Base-by-base conservation (phyloP, 2,888 invertebrate genomes). In the Drosophila recens region DNA sequence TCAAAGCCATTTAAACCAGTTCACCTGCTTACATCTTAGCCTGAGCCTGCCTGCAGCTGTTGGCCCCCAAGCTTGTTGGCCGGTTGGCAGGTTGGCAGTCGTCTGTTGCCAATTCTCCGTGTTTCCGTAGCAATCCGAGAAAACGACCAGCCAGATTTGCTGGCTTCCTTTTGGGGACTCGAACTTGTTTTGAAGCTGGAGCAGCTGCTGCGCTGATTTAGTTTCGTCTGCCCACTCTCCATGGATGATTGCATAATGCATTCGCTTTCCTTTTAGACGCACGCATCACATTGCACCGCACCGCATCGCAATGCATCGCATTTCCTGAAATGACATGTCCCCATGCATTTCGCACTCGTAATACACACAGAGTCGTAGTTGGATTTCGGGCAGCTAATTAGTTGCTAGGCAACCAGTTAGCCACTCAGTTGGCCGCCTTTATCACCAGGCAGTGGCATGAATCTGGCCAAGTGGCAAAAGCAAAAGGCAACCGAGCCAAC, bases 61-160 rank as follows among this genome's bases (percentile, higher is more conserved):
- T 56, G 57, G 40, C 38, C 27, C 42, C 30, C 36, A 36, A 63
- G 56, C 59, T 33, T 42, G 59, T 67, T 64, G 48, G 40, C 42
- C 46, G 36, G 43, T n/a, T 51, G 33, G 38, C 45, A 36, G 10
- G 13, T 53, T 53, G 38, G 30, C 27, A 30, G 51, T 45, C 30
- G 65, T 54, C 46, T 58, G 63, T 27, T 46, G 78, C 59, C 43
- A 58, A 45, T 66, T 56, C 73, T 57, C 46, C 69, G 72, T 72
- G 70, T 88, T 85, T 85, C 85, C 85, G 86, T 73, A 80, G 77
- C 79, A 80, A 77, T 82, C 79, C 79, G 34, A 9, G 51, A 15
- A 23, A 23, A 68, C 64, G 73, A 51, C 46, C 65, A 56, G 58
- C 51, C 67, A 66, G 46, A 62, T 52, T 72, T 53, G 56, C 45